phyloP scores from a whole-genome alignment of 2,888 invertebrate species.

The Tuta absoluta region DNA sequence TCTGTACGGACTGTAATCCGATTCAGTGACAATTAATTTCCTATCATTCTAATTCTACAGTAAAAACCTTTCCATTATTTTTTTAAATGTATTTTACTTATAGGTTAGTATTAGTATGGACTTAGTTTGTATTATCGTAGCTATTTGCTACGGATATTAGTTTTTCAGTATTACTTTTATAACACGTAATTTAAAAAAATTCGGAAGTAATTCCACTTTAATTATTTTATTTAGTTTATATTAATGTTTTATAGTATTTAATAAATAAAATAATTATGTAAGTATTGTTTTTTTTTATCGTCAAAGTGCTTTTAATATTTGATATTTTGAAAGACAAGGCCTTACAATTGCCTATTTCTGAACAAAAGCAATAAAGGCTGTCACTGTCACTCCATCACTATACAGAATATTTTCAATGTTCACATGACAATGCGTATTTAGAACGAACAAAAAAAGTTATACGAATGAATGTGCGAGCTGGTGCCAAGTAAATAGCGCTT shows the following conservation, averaged over 20 bases:
- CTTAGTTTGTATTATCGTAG: not conserved
- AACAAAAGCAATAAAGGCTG: not conserved
- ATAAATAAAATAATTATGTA: not conserved
- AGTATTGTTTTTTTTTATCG: no score
- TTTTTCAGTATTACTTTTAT: not conserved
- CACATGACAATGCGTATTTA: constrained; percentile 8
- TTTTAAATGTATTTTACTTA: not conserved
- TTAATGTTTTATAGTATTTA: not conserved
- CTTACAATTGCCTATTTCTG: not conserved
- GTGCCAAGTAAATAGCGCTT: constrained; percentile 11
- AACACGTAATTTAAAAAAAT: no score
- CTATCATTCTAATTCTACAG: not conserved
- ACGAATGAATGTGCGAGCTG: constrained; percentile 11
- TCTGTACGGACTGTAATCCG: not conserved
- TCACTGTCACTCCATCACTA: not conserved
- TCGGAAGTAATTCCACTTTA: not conserved
- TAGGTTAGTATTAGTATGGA: not conserved
- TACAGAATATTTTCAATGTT: not conserved
- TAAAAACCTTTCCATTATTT: not conserved
- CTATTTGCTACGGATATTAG: not conserved
- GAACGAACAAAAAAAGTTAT: not conserved
- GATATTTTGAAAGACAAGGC: not conserved
- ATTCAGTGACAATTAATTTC: not conserved
- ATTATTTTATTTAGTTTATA: not conserved
- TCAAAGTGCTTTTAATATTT: no score